phyloP scores from a whole-genome alignment of 2,113 vertebrate genomes.

The Microtus richardsoni region DNA sequence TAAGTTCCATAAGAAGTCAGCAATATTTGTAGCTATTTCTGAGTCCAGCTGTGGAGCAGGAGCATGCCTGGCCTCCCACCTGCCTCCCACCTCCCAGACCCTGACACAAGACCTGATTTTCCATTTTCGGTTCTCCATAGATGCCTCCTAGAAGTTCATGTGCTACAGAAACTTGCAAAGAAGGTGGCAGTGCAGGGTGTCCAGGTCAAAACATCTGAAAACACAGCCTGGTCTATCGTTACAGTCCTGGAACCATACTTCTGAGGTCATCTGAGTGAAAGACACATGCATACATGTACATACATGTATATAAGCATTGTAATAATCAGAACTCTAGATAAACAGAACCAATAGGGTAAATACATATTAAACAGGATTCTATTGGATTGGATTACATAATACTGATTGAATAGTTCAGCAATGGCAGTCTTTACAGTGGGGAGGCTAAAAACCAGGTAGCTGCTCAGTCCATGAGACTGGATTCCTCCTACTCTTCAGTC shows the following conservation, averaged over 20 bases:
- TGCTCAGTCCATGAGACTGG: no score
- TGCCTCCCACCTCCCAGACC: no score
- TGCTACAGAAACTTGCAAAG: neutral
- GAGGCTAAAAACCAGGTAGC: neutral
- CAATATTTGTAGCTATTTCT: neutral
- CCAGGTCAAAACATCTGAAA: neutral
- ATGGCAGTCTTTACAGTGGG: neutral
- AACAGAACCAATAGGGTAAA: neutral
- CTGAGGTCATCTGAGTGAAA: neutral
- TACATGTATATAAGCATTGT: neutral
- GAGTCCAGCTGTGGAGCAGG: no score
- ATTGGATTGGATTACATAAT: neutral
- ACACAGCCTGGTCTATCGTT: neutral
- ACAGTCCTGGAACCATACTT: neutral
- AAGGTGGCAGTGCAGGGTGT: neutral
- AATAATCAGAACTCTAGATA: neutral
- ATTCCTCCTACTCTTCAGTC: neutral
- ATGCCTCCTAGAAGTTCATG: neutral
- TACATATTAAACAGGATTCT: no score
- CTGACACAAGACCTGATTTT: neutral
- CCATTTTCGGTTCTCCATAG: neutral
- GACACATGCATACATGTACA: neutral
- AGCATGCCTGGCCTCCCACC: neutral
- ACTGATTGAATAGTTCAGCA: neutral
- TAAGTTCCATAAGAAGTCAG: neutral